Base-by-base conservation (phyloP, 2,888 invertebrate genomes). In the Ichneumoninae sp. region DNA sequence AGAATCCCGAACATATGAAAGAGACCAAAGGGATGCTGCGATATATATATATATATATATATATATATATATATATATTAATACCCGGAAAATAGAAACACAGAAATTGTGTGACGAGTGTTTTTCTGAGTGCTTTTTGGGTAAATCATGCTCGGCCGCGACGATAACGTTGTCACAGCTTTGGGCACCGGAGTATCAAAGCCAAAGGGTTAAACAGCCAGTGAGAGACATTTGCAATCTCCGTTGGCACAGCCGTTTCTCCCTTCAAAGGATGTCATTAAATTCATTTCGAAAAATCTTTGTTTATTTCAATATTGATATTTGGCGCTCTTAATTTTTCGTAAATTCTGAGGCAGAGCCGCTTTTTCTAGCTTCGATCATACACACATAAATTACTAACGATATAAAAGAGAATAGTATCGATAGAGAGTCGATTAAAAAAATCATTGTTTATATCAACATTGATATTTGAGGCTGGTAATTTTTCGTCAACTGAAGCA, bases 1-100 rank as follows among this genome's bases (percentile, higher is more conserved):
- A 70, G 70, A 71, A 76, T 76, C n/a, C 10, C 65, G 66, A 54
- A 65, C 52, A 76, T 44, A 52, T 66, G 52, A 33, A 63, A 65
- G 66, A 76, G 26, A 54, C 76, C 54, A 54, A 76, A 66, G 52
- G 36, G 52, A 33, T 13, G n/a, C 44, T n/a, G n/a, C 60, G 54
- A 63, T 63, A 22, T 73, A 13, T 57, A 26, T 19, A 52, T n/a
- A 50, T 13, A 50, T 13, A 13, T 50, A n/a, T 10, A 40, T n/a
- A 40, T n/a, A 50, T 19, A 50, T 8, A 8, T 36, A 19, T 10
- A 26, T 54, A 54, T 22, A 30, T 30, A 60, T 30, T 5, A 13
- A 30, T 33, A n/a, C 60, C 16, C 5, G n/a, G 5, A n/a, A 63
- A 13, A 63, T 33, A 33, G 30, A 63, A 63, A 63, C 16, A 30